Conservation (phyloP, 2,113 vertebrate genomes). For the Centropus unirufus region DNA sequence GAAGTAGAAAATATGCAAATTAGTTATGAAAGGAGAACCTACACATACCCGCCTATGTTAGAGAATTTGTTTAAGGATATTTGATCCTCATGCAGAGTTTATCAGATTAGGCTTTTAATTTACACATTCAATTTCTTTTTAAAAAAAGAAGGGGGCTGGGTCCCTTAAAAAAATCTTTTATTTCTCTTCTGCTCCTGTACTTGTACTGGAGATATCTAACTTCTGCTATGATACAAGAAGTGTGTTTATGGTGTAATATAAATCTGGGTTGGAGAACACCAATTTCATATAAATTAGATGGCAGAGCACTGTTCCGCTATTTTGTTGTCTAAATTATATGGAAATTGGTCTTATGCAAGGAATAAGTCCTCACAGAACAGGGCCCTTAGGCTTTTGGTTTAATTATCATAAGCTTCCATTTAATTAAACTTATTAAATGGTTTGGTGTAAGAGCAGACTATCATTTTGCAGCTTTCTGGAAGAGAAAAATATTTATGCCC, state of each 20-base stretch:
- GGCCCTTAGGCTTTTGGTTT: conserved; percentile 71
- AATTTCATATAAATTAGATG: conserved; percentile 62
- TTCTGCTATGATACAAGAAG: not conserved
- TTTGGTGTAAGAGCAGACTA: conserved; percentile 60
- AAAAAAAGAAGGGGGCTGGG: not conserved
- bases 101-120: conserved; percentile 49
- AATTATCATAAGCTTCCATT: conserved; percentile 73
- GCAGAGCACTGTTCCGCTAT: conserved; percentile 58
- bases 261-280: conserved; percentile 56
- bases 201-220: not conserved
- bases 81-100: conserved; percentile 37
- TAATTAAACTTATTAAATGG: conserved; percentile 74
- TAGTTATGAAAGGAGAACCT: conserved; percentile 30
- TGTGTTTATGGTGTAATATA: conserved; percentile 34
- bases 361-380: conserved; percentile 68
- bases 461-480: conserved; percentile 37
- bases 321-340: conserved; percentile 74
- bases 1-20: conserved; percentile 69
- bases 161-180: not conserved
- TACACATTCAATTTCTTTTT: not conserved
- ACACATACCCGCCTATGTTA: not conserved
- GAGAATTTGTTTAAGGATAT: conserved; percentile 45
- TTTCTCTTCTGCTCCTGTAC: not conserved
- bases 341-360: conserved; percentile 70
- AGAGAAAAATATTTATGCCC: conserved; percentile 28